Base-by-base conservation (phyloP, 2,113 vertebrate genomes). In the Pundamilia nyererei region DNA sequence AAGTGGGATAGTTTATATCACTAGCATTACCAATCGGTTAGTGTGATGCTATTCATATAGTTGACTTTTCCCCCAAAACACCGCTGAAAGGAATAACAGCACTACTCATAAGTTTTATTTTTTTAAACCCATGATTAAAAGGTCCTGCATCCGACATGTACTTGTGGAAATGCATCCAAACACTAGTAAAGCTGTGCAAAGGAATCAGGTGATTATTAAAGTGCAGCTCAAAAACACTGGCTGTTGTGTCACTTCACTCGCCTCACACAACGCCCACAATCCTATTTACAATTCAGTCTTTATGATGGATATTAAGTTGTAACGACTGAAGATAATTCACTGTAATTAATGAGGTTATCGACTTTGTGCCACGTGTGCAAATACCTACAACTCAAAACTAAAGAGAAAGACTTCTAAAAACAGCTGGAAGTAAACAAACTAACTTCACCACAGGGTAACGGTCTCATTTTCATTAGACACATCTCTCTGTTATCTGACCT, bases 381-480 rank as follows among this genome's bases (percentile, higher is more conserved):
- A 75, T 12, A 49, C 1, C 0, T 47, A 1, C 70, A 31, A 75
- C 8, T 31, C 24, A 75, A 65, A 75, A 49, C 9, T 49, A 11
- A 75, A 75, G 9, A 75, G 70, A 75, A 49, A 75, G 42, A 75
- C 42, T 75, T 19, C 24, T 19, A 1, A 1, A 49, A 49, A 77
- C 9, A 77, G 42, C 15, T 49, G 15, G 10, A 77, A 77, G 10
- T 26, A 51, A 51, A 51, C 42, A 51, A 33, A 77, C 42, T 3
- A 49, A 19, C 42, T 40, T 45, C 40, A 72, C 2, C 68, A 17
- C 68, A 45, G 21, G 8, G 14, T 45, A 72, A 72, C 3, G 0
- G 17, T 33, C 10, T 51, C 26, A 49, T 13, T 77, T 51, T 77
- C 72, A 49, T 49, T 13, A 31, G 14, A 10, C 2, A 31, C 15